Percentiles rank a stretch among this genome's conserved stretches.
These are phyloP conservation scores for Tetheella fluctuosa DNA, from an alignment of 2,888 invertebrate species.

Conservation along the genomic window DNA sequence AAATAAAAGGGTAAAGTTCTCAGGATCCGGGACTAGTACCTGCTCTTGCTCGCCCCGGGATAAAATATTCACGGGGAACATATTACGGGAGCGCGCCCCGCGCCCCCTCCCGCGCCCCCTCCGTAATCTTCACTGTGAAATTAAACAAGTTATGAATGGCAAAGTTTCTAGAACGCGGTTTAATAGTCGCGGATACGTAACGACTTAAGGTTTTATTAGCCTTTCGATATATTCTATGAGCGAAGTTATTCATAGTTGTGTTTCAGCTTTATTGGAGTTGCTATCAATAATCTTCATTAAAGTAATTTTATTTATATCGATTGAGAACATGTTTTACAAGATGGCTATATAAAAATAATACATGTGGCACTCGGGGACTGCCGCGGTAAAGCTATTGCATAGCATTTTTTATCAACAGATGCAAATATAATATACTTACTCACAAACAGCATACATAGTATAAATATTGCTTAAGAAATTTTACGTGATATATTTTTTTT, in stretches of 20 bases:
- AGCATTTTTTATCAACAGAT: no score
- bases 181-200: conserved; percentile 57
- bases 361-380: no score
- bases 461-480: no score
- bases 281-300: not conserved
- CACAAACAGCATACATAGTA: no score
- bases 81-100: conserved; percentile 42
- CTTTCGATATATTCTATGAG: conserved; percentile 49
- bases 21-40: not conserved
- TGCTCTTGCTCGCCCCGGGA: conserved; percentile 27
- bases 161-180: conserved; percentile 49
- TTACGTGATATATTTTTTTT: no score
- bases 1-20: conserved; percentile 49
- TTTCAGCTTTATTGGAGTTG: conserved; percentile 26
- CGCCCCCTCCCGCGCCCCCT: conserved; percentile 30
- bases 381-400: no score
- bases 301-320: no score
- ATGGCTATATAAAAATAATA: no score
- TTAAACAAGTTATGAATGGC: conserved; percentile 68
- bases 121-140: conserved; percentile 57
- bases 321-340: not conserved
- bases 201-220: conserved; percentile 37
- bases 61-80: conserved; percentile 61
- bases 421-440: no score
- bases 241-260: conserved; percentile 40